Evolutionary conservation across 2,888 invertebrate species (phyloP), one percentile per base, ranked within the genome.

Genomic region (Diploptera punctata): DNA sequence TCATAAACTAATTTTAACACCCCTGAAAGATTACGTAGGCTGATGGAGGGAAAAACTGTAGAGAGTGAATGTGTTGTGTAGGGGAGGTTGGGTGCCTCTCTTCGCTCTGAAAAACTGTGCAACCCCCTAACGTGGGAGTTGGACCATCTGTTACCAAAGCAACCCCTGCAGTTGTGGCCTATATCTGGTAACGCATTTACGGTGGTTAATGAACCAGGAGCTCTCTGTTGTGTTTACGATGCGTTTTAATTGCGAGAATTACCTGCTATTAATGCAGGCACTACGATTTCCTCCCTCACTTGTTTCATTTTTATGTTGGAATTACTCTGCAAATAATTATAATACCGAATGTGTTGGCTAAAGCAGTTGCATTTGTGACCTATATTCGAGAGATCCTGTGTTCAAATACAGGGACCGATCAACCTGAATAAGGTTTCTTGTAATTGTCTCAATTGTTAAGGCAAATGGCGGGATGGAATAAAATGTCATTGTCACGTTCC

Each of bases 131-230:
- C 43, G 62, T 62, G 62, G 62, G 62, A 62, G 62, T 43, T 43
- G 24, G 43, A 62, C 62, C 62, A 62, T 62, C 62, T 62, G 62
- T 62, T 62, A 43, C 62, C 62, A 62, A 62, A 62, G 19, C 43
- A 62, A 62, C 62, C 52, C 52, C 21, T 21, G 13, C 52, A 52
- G 52, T 52, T 52, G 21, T 52, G 52, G 52, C 52, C 52, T 52
- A 52, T 26, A 31, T 60, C 29, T 60, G 60, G 52, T 31, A 60
- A 38, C 43, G 62, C 43, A 62, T 62, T 62, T 62, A 62, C 62
- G 1, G 43, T 62, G 19, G 43, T 62, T 62, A 62, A 62, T 62
- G 62, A 62, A 43, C 33, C 62, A 43, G 43, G 21, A 62, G 43
- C 43, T 62, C 19, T 43, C 19, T n/a, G 4, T 4, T 43, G 43